These are phyloP conservation scores for Umimayanthus chanpuru DNA, from an alignment of 92 coral and sea anemone genomes.

Conservation along the genomic window DNA sequence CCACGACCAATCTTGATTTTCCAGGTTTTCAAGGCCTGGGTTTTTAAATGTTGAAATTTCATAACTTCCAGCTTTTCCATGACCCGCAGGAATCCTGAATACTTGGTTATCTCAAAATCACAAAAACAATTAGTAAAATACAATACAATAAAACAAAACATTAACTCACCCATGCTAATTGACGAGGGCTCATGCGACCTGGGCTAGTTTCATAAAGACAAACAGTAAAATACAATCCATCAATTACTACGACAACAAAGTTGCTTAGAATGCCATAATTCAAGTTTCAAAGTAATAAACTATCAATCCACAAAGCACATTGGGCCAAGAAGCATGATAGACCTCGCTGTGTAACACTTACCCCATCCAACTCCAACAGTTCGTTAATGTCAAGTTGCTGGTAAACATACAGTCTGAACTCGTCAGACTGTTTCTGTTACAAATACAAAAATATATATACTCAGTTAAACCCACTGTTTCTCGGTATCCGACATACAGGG, in stretches of 20 bases:
- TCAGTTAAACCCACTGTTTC: no score
- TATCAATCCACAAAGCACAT: background rate
- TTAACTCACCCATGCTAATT: slow-evolving; percentile 6
- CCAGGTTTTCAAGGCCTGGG: no score
- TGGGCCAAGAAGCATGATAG: background rate
- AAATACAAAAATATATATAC: background rate
- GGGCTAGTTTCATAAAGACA: slow-evolving; percentile 19
- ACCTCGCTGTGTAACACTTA: slow-evolving; percentile 36
- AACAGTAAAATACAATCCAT: background rate
- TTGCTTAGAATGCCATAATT: no score
- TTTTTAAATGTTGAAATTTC: no score
- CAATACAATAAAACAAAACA: background rate
- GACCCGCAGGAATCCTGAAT: no score
- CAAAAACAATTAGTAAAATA: background rate
- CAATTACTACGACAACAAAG: background rate
- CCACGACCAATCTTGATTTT: no score
- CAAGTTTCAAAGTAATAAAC: no score
- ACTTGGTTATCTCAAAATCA: background rate
- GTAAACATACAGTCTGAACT: slow-evolving; percentile 89
- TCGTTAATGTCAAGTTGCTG: slow-evolving; percentile 79
- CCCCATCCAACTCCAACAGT: slow-evolving; percentile 79
- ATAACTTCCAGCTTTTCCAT: no score
- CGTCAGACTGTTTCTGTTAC: slow-evolving; percentile 86
- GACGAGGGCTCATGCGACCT: slow-evolving; percentile 14
- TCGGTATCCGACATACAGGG: no score